Evolutionary conservation across 2,888 invertebrate species (phyloP).

Genomic region (Thecophora atra): DNA sequence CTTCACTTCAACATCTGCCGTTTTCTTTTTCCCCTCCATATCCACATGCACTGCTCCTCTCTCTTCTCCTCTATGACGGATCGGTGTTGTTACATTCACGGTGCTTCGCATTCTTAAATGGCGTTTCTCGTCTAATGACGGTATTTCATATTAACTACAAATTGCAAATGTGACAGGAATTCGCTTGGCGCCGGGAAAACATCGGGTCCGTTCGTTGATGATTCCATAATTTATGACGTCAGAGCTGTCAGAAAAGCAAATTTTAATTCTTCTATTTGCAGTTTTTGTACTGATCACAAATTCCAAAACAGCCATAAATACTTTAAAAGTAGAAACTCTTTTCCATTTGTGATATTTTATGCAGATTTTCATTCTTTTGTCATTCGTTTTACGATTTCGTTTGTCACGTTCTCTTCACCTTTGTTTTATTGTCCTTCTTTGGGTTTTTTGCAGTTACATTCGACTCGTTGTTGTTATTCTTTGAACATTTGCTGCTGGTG

Average conservation of each 20-base stretch:
- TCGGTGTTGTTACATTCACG: slow-evolving; percentile 26
- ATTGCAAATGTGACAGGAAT: background rate
- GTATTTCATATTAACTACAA: slow-evolving; percentile 35
- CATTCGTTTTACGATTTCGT: slow-evolving; percentile 41
- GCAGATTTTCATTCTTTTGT: slow-evolving; percentile 25
- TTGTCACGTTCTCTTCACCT: slow-evolving; percentile 38
- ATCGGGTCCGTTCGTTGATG: background rate
- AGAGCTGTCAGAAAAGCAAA: too few relatives aligned
- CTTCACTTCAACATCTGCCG: too few relatives aligned
- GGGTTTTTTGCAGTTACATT: background rate
- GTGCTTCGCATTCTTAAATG: slow-evolving; percentile 20
- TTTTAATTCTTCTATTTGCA: too few relatives aligned
- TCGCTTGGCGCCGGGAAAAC: background rate
- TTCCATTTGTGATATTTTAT: background rate
- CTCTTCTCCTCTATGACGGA: too few relatives aligned
- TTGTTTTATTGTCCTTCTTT: slow-evolving; percentile 9
- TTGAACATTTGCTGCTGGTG: slow-evolving; percentile 11
- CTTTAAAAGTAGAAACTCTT: background rate
- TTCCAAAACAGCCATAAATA: background rate
- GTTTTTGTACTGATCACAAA: too few relatives aligned
- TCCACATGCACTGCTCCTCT: too few relatives aligned
- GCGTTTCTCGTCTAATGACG: slow-evolving; percentile 20
- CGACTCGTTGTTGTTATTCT: background rate
- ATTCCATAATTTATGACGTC: too few relatives aligned
- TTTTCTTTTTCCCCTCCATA: too few relatives aligned